A percentile compares a stretch with the other conserved stretches of the same genome.
phyloP scores from a whole-genome alignment of 1,140 invertebrate genomes.

The Orchestia grillus region DNA sequence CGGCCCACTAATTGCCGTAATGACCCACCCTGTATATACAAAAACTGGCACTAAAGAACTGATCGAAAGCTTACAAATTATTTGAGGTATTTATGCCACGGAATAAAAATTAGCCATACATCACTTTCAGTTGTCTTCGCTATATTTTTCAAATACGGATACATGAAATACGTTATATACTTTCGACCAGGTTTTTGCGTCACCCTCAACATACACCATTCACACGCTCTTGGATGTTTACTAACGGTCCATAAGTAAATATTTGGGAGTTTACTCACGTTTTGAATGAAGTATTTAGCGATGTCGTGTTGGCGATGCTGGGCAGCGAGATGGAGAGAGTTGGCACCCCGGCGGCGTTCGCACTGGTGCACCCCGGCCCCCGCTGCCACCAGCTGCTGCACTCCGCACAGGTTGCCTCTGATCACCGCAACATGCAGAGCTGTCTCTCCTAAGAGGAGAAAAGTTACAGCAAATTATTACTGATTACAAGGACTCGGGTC shows the following conservation, averaged over 20 bases:
- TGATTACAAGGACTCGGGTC: neutral
- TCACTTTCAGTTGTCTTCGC: no score
- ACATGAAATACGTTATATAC: no score
- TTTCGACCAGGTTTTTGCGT: no score
- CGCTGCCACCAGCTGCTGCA: conserved; percentile 61
- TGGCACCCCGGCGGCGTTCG: conserved; percentile 66
- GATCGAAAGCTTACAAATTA: no score
- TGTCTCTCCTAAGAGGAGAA: conserved; percentile 73
- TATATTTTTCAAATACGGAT: no score
- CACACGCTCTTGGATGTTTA: neutral
- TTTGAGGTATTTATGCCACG: no score
- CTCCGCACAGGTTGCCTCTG: conserved; percentile 75
- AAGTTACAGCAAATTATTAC: neutral
- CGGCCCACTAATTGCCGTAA: no score
- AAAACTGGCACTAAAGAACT: no score
- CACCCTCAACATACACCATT: no score
- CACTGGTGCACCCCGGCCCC: conserved; percentile 65
- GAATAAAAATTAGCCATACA: no score
- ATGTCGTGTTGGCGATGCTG: conserved; percentile 61
- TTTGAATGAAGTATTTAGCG: conserved; percentile 60
- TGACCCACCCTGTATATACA: no score
- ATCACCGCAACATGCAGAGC: conserved; percentile 92
- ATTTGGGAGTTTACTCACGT: conserved; percentile 55
- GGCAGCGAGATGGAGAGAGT: conserved; percentile 64
- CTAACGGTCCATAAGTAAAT: conserved; percentile 54